Evolutionary conservation across 2,888 invertebrate species (phyloP).

Genomic region (Lagria hirta): DNA sequence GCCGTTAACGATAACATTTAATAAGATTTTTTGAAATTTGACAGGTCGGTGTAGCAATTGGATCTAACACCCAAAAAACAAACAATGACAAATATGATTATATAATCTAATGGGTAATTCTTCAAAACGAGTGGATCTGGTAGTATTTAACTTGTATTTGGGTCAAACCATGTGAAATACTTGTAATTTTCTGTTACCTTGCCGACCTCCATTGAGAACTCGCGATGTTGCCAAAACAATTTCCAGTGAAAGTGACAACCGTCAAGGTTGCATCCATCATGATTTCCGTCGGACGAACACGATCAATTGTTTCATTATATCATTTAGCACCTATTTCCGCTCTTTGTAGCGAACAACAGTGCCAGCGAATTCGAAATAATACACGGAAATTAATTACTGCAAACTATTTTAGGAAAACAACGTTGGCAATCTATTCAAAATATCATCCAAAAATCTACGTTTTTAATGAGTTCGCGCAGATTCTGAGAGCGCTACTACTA

Average conservation of each 20-base stretch:
- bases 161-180: conserved; percentile 38
- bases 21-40: conserved; percentile 7
- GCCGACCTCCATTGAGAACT: conserved; percentile 38
- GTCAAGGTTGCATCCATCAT: conserved; percentile 40
- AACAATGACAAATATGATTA: conserved; percentile 12
- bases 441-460: too few species aligned
- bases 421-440: conserved; percentile 24
- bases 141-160: conserved; percentile 32
- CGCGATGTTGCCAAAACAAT: conserved; percentile 38
- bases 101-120: conserved; percentile 21
- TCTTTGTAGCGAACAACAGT: conserved; percentile 23
- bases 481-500: too few species aligned
- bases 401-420: conserved; percentile 25
- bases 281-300: conserved; percentile 40
- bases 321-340: conserved; percentile 40
- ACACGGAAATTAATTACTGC: conserved; percentile 24
- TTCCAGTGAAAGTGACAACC: conserved; percentile 40
- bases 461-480: conserved; percentile 1
- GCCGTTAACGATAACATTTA: conserved; percentile 7
- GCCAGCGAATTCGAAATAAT: conserved; percentile 22
- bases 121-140: conserved; percentile 17
- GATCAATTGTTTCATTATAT: conserved; percentile 42
- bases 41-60: conserved; percentile 11
- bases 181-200: conserved; percentile 32
- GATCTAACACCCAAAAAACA: conserved; percentile 7